Base-by-base conservation (phyloP, 2,113 vertebrate genomes). In the Protobothrops flavoviridis region DNA sequence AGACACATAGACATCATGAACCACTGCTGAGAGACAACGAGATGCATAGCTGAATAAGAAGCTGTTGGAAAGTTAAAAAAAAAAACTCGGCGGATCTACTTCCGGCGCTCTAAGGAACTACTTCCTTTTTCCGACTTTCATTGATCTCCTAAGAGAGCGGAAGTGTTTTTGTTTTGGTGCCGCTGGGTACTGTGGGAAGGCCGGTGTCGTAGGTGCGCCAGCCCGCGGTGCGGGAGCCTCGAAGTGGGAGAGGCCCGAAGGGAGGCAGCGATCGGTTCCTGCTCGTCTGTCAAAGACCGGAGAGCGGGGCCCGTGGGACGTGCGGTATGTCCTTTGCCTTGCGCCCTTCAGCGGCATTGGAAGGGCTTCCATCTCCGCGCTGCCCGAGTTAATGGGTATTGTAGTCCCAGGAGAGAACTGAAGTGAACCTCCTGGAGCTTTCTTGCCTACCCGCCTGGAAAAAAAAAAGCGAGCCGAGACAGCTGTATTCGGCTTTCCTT, bases 121-220 rank as follows among this genome's bases (percentile, higher is more conserved):
- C 69, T 85, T 90, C 92, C 64, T 20, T 6, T 55, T 23, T 0
- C 48, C 20, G 55, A 3, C 9, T 33, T 33, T 52, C 45, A 23
- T 85, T 7, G 50, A 3, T 81, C 33, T 5, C 17, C 5, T 3
- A 1, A 52, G 74, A 89, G 43, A 90, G 87, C 89, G 92, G 92
- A 93, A 93, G 74, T 29, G 81, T 29, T 90, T 90, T 93, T 93
- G 89, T 93, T 93, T 90, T 93, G 92, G 74, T 87, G 74, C 74
- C 43, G 92, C 81, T 24, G n/a, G 88, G 92, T 23, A 90, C 0
- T 69, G 85, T 86, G 86, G 90, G 93, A 56, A 88, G 85, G 93
- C 85, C 89, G 93, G 90, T 69, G 85, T 1, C 15, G 89, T 26
- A 33, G 48, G 93, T 26, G 81, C 23, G 88, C 15, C 4, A 12